A percentile compares a stretch with the other conserved stretches of the same genome.
phyloP scores from a whole-genome alignment of 2,113 vertebrate species.

The Siniperca chuatsi region DNA sequence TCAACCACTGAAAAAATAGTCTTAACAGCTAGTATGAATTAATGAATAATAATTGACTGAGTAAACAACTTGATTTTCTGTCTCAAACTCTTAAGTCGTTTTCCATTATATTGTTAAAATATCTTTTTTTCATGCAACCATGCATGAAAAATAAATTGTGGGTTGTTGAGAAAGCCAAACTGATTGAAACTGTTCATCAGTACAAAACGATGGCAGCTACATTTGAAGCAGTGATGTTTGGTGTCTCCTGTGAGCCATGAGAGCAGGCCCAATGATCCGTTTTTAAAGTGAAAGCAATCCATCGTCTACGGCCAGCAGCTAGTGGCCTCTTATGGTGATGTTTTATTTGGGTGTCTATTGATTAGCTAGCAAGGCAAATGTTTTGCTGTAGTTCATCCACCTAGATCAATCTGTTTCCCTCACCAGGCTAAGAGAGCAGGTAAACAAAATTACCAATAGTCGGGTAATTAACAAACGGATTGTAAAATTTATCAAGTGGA shows the following conservation, averaged over 20 bases:
- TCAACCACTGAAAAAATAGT: background rate
- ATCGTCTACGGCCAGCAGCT: slow-evolving; percentile 20
- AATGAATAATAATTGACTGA: background rate
- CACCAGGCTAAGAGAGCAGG: background rate
- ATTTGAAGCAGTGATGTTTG: background rate
- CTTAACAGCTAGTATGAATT: background rate
- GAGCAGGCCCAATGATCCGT: slow-evolving; percentile 17
- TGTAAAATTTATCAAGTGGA: slow-evolving; percentile 8
- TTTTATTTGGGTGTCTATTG: slow-evolving; percentile 34
- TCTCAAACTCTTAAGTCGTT: background rate
- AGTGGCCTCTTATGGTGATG: background rate
- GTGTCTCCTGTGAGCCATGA: slow-evolving; percentile 14
- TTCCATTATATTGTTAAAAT: background rate
- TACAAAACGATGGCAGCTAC: background rate
- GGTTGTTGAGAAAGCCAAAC: background rate
- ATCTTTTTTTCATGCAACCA: background rate
- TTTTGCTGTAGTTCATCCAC: slow-evolving; percentile 10
- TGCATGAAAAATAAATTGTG: background rate
- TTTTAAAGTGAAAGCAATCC: slow-evolving; percentile 56
- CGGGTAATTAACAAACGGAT: background rate
- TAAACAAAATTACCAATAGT: background rate
- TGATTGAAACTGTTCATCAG: background rate
- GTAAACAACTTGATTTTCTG: background rate
- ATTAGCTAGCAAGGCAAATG: slow-evolving; percentile 26
- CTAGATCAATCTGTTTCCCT: background rate